These are phyloP conservation scores for Archilochus colubris DNA, from an alignment of 2,113 vertebrate genomes.

Conservation along the genomic window DNA sequence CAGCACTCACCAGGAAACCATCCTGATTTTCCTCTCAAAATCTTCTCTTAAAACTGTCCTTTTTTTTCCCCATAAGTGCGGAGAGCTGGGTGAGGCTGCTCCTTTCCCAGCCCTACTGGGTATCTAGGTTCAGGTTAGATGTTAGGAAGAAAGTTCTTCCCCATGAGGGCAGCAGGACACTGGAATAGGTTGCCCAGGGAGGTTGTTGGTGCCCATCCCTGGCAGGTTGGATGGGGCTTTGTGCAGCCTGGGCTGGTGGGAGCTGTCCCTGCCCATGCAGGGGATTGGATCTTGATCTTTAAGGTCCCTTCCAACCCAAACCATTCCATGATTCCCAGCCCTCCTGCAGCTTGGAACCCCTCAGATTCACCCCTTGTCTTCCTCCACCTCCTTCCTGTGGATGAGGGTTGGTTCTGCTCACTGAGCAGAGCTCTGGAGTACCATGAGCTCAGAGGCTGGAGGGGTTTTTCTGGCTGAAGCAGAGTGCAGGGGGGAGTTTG, in stretches of 20 bases:
- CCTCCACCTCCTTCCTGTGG: background rate
- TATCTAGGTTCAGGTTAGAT: too few relatives aligned
- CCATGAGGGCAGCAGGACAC: too few relatives aligned
- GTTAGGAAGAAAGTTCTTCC: too few relatives aligned
- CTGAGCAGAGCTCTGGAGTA: background rate
- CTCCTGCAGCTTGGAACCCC: background rate
- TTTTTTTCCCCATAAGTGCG: background rate
- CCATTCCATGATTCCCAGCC: too few relatives aligned
- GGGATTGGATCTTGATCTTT: too few relatives aligned
- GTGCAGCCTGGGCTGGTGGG: too few relatives aligned
- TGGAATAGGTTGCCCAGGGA: too few relatives aligned
- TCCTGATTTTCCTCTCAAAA: background rate
- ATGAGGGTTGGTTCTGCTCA: background rate
- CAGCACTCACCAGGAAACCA: accelerated
- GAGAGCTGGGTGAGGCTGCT: background rate
- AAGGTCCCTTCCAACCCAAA: too few relatives aligned
- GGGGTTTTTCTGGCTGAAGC: background rate
- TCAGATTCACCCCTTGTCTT: background rate
- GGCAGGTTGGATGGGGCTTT: too few relatives aligned
- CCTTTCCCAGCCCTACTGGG: background rate
- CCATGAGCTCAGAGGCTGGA: background rate
- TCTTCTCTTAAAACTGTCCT: background rate
- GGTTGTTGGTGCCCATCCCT: too few relatives aligned
- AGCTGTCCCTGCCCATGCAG: too few relatives aligned
- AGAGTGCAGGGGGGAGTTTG: accelerated